Base-by-base conservation (phyloP, 2,888 invertebrate genomes). In the Campopleginae sp. region DNA sequence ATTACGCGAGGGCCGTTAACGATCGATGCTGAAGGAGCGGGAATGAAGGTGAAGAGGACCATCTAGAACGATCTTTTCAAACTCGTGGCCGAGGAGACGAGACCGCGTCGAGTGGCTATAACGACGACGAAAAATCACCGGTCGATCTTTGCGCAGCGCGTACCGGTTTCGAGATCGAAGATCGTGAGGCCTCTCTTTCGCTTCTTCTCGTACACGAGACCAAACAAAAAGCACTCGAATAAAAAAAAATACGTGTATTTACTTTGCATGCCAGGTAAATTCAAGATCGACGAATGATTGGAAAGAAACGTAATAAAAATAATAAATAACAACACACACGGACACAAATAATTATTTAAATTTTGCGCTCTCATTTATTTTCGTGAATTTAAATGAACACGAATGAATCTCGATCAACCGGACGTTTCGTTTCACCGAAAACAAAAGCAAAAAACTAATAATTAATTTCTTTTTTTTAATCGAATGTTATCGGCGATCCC, bases 1-100 rank as follows among this genome's bases (percentile, higher is more conserved):
- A 93, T 92, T 91, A 90, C 90, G 79, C 79, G 75, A 82, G 75
- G 78, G 87, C 86, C 86, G 88, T 90, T 90, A 90, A 91, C 88
- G 89, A 90, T 88, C 86, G 82, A 76, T 61, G 82, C 75, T 71
- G 70, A 70, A 61, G 42, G 70, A 76, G 78, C 70, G 80, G 63
- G 85, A 63, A 38, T 83, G 77, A 66, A 71, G 63, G 78, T 79
- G 78, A 71, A 79, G 70, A 82, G 82, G 70, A 70, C 68, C 82
- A 78, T 68, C 68, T 46, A 44, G 77, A 48, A 54, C 42, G 82
- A 71, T 74, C 58, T 76, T 70, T 70, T 79, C 61, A 23, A 70
- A 71, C 70, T 79, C 38, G 70, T 42, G 70, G 78, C 46, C 48
- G 33, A 10, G 7, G 78, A 61, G 80, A 74, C 33, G 65, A 58